Evolutionary conservation across 2,888 invertebrate species (phyloP).

Genomic region (Agrenia bidenticulata): DNA sequence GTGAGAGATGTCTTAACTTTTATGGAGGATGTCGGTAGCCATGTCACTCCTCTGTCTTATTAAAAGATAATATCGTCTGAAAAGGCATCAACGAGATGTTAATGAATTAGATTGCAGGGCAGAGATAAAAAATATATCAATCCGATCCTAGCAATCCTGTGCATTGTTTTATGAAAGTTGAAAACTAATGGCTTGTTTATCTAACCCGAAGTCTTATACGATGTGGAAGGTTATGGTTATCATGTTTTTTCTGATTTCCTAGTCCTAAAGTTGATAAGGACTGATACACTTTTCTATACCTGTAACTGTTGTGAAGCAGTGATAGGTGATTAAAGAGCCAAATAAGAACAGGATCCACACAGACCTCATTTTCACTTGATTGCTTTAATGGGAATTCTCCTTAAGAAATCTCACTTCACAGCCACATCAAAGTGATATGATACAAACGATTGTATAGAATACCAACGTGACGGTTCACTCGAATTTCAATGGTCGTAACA

Average conservation of each 20-base stretch:
- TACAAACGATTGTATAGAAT: neutral
- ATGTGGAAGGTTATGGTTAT: too few relatives aligned
- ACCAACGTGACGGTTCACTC: neutral
- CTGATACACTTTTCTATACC: slow-evolving; percentile 25
- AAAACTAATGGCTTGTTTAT: too few relatives aligned
- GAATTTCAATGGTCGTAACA: neutral
- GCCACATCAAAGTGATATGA: slow-evolving; percentile 36
- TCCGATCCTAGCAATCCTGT: too few relatives aligned
- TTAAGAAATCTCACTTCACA: slow-evolving; percentile 36
- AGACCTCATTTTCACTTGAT: slow-evolving; percentile 44
- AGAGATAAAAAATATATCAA: too few relatives aligned
- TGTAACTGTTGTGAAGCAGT: slow-evolving; percentile 51
- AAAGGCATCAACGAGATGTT: neutral
- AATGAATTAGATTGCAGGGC: too few relatives aligned
- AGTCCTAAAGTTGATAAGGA: too few relatives aligned
- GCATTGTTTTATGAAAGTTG: too few relatives aligned
- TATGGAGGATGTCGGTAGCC: slow-evolving; percentile 10
- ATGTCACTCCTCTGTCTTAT: slow-evolving; percentile 13
- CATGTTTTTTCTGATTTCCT: too few relatives aligned
- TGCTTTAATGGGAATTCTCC: slow-evolving; percentile 38
- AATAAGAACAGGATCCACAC: slow-evolving; percentile 51
- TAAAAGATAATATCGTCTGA: slow-evolving; percentile 7
- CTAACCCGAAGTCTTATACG: too few relatives aligned
- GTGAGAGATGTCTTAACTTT: neutral
- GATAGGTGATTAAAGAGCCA: slow-evolving; percentile 51